phyloP scores from a whole-genome alignment of 2,797 vertebrate species.

The Pogoniulus pusillus region DNA sequence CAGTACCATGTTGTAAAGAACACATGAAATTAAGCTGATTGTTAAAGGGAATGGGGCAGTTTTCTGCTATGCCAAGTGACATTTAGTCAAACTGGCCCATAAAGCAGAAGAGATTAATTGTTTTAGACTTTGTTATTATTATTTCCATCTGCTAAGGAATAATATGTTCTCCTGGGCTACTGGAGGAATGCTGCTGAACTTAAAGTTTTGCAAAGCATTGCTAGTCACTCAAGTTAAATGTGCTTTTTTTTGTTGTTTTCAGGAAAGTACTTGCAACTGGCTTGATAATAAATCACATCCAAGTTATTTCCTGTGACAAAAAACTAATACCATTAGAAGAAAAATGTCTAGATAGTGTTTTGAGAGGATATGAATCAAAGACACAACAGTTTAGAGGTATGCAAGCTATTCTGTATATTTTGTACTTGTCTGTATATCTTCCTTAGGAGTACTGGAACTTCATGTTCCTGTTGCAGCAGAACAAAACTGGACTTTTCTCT shows the following conservation, averaged over 20 bases:
- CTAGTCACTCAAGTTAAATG: not conserved
- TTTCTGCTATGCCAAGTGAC: not conserved
- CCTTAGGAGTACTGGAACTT: not conserved
- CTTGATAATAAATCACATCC: not conserved
- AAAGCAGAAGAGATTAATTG: not conserved
- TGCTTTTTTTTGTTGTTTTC: not conserved
- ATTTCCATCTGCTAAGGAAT: not conserved
- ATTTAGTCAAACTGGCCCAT: not conserved
- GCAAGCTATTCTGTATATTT: not conserved
- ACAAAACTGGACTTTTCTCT: not conserved
- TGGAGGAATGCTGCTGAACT: not conserved
- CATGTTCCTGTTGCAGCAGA: not conserved
- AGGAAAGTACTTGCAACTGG: not conserved
- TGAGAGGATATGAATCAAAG: not conserved
- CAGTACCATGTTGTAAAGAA: not conserved
- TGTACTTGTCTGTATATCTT: not conserved
- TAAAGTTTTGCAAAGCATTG: not conserved
- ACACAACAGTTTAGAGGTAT: not conserved
- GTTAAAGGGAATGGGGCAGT: not conserved
- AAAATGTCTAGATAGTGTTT: not conserved
- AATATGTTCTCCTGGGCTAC: not conserved
- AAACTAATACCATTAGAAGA: not conserved
- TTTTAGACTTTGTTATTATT: not conserved
- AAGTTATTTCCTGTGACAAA: not conserved
- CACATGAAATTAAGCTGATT: not conserved